These are phyloP conservation scores for Bombus waltoni DNA, from an alignment of 1,140 invertebrate genomes.

Conservation along the genomic window DNA sequence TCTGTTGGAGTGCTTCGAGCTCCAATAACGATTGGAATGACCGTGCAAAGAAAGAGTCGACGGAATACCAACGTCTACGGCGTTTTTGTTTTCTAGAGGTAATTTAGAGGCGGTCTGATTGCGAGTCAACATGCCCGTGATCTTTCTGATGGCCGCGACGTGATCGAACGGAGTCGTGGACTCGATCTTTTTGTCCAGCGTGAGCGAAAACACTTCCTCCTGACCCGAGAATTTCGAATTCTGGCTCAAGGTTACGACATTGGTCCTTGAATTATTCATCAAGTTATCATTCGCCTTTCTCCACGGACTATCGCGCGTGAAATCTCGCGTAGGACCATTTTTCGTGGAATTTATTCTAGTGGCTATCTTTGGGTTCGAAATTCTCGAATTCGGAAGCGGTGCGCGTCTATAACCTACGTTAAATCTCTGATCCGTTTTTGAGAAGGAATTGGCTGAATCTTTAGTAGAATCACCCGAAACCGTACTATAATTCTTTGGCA, in stretches of 20 bases:
- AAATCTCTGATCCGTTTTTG: neutral
- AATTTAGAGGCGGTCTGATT: neutral
- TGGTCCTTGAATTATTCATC: slow-evolving; percentile 58
- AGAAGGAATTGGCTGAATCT: neutral
- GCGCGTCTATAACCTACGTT: neutral
- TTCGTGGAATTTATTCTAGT: neutral
- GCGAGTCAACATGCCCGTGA: slow-evolving; percentile 3
- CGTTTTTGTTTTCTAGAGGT: neutral
- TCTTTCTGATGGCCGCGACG: slow-evolving; percentile 27
- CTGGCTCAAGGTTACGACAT: slow-evolving; percentile 7
- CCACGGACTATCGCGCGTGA: neutral
- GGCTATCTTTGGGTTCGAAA: neutral
- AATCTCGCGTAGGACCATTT: neutral
- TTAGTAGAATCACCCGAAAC: neutral
- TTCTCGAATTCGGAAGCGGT: neutral
- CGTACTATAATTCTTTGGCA: too few species aligned
- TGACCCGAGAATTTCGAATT: slow-evolving; percentile 11
- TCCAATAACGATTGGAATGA: neutral
- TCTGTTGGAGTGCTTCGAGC: neutral
- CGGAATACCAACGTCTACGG: neutral
- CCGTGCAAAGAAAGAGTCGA: neutral
- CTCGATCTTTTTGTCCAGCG: slow-evolving; percentile 22
- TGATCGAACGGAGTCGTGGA: slow-evolving; percentile 28
- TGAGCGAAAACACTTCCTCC: neutral
- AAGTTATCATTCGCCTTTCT: neutral